phyloP scores from a whole-genome alignment of 1,140 invertebrate species.

The Parapsyche elsis region DNA sequence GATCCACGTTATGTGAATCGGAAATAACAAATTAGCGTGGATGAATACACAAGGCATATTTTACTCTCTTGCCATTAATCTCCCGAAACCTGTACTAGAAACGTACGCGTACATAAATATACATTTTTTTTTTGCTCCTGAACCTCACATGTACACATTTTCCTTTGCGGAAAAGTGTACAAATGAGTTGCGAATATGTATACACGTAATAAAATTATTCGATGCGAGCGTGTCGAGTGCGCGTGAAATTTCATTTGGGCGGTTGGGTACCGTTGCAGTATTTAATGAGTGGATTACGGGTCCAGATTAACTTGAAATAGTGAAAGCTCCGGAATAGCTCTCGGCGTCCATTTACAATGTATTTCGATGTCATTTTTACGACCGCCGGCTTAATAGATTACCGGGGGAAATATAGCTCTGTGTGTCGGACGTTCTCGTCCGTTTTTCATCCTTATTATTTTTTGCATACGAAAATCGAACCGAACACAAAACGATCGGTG shows the following conservation, averaged over 20 bases:
- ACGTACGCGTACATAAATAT: slow-evolving; percentile 3
- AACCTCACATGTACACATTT: not conserved
- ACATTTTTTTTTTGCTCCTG: not conserved
- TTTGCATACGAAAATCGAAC: slow-evolving; percentile 8
- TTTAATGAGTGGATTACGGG: slow-evolving; percentile 35
- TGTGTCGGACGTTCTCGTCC: not conserved
- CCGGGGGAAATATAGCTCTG: slow-evolving; percentile 11
- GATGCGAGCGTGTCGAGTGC: not conserved
- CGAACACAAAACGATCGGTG: slow-evolving; percentile 16
- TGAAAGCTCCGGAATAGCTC: slow-evolving; percentile 14
- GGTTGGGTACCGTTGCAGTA: not conserved
- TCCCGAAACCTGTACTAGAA: slow-evolving; percentile 7
- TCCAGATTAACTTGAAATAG: slow-evolving; percentile 45
- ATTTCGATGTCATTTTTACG: slow-evolving; percentile 40
- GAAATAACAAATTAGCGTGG: slow-evolving; percentile 46
- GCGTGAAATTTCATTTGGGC: not conserved
- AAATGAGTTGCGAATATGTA: not conserved
- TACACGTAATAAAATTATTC: not conserved
- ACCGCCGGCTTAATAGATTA: slow-evolving; percentile 42
- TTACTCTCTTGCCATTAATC: slow-evolving; percentile 15
- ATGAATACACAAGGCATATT: slow-evolving; percentile 29
- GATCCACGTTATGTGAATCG: slow-evolving; percentile 36
- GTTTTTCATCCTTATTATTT: slow-evolving; percentile 35
- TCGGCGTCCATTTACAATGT: slow-evolving; percentile 27
- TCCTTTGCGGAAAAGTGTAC: not conserved